These are phyloP conservation scores for Notiomystis cincta DNA, from an alignment of 2,113 vertebrate species.

Conservation along the genomic window DNA sequence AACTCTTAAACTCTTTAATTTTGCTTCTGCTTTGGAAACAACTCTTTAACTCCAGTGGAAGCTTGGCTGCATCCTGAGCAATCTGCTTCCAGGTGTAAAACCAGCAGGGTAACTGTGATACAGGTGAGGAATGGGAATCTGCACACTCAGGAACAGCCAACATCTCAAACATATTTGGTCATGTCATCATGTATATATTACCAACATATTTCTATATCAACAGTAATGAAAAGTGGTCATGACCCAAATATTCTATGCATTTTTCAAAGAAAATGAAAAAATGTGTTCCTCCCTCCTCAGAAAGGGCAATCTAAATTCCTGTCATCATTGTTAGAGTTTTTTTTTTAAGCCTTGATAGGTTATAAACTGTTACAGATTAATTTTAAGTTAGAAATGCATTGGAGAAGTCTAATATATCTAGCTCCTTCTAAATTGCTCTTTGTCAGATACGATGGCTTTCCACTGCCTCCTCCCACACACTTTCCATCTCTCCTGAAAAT, in stretches of 20 bases:
- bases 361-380: slow-evolving; percentile 46
- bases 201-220: neutral
- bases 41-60: neutral
- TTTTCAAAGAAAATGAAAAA: slow-evolving; percentile 18
- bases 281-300: neutral
- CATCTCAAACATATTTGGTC: neutral
- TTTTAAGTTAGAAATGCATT: slow-evolving; percentile 29
- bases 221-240: neutral
- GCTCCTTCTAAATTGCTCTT: slow-evolving; percentile 54
- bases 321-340: neutral
- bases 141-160: neutral
- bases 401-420: slow-evolving; percentile 21
- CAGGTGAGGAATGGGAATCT: neutral
- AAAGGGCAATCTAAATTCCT: neutral
- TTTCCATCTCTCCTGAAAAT: slow-evolving; percentile 57
- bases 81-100: neutral
- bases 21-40: too few species aligned
- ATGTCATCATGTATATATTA: neutral
- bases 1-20: neutral
- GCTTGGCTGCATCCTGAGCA: neutral
- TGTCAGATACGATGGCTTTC: slow-evolving; percentile 52
- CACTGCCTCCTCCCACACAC: slow-evolving; percentile 46
- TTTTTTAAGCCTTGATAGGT: slow-evolving; percentile 15
- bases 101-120: neutral
- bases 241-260: neutral